Evolutionary conservation across 2,888 invertebrate genomes (phyloP), one percentile per base, ranked within the genome.

Genomic region (Melanchra persicariae): DNA sequence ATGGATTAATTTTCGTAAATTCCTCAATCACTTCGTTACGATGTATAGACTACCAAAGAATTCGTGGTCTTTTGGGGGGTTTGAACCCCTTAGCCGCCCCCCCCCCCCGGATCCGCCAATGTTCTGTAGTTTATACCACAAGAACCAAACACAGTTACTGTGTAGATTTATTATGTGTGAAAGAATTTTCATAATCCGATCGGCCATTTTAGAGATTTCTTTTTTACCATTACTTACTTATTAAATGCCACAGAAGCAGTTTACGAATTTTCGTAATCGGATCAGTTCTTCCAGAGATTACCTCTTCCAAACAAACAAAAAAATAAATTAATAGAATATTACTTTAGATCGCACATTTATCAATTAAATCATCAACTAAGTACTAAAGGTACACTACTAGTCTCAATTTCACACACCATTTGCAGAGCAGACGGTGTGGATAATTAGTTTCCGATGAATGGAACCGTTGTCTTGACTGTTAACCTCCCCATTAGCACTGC

Each of bases 381-480:
- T 24, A 52, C 34, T 47, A 17, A 51, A 68, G 37, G 45, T 73
- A 24, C 24, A 34, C 34, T 34, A 47, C 15, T 37, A 26, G 40
- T 64, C 17, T 69, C 51, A 43, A 81, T 61, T 77, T 47, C 55
- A 64, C 52, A 64, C 57, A 24, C 79, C 57, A 58, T 73, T 62
- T 73, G 34, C 34, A 55, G 72, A 59, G n/a, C 37, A 45, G 24
- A 51, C 43, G 45, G 57, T 26, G 24, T 19, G 51, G 24, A 26
- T 47, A 51, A 62, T 79, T 58, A 22, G 47, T 45, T 58, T 52
- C 24, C 9, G 79, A 74, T 58, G 19, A 74, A 49, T 43, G 19
- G 19, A 22, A 17, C 19, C 24, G 55, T 62, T 79, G 51, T 72
- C 17, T 37, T 66, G 7, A 8, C 12, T 40, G 24, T 30, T 10